Conservation (phyloP, 1,140 invertebrate species). For the Arctopsyche grandis region DNA sequence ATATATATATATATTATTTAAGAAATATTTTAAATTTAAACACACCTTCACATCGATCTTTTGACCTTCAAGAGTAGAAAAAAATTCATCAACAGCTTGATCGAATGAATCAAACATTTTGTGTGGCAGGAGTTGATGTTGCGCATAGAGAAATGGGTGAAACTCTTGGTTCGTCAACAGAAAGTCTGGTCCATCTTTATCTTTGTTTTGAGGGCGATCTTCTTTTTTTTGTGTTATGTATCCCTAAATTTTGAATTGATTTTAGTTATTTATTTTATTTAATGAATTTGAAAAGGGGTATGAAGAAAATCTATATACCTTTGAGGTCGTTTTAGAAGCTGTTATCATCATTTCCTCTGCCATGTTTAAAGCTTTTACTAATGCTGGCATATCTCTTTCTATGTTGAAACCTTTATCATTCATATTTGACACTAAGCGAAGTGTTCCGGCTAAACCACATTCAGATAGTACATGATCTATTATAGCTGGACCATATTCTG, state of each 20-base stretch:
- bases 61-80: constrained; percentile 93
- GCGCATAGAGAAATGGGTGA: constrained; percentile 84
- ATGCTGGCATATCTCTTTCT: constrained; percentile 71
- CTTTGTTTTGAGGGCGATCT: constrained; percentile 67
- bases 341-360: constrained; percentile 74
- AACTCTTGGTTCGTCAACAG: constrained; percentile 89
- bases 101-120: constrained; percentile 85
- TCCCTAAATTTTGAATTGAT: constrained; percentile 70
- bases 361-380: constrained; percentile 76
- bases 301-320: constrained; percentile 58
- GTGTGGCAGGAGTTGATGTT: constrained; percentile 72
- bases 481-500: constrained; percentile 88
- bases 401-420: constrained; percentile 73
- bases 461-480: constrained; percentile 88
- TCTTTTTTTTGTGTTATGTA: constrained; percentile 90
- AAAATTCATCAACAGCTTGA: constrained; percentile 95
- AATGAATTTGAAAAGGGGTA: background rate
- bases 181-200: constrained; percentile 69
- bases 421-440: constrained; percentile 58
- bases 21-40: constrained; percentile 7
- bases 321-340: constrained; percentile 64
- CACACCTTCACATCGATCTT: constrained; percentile 90
- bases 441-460: constrained; percentile 72
- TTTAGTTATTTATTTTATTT: background rate
- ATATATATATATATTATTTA: too few relatives aligned